A percentile compares a stretch with the other conserved stretches of the same genome.
Conservation (phyloP, 2,888 invertebrate species). For the Hipparchia semele region DNA sequence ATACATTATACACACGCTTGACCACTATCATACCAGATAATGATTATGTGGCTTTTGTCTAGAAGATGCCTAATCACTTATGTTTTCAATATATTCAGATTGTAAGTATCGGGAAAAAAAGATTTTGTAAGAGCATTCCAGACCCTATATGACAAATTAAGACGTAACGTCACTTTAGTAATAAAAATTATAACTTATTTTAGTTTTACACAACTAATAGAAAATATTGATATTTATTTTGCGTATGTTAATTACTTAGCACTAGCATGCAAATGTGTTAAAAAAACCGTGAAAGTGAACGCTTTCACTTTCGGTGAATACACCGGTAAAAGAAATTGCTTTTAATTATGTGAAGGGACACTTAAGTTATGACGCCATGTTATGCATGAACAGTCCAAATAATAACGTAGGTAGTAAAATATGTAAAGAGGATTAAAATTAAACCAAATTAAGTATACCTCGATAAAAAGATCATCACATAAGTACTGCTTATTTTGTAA, state of each 20-base stretch:
- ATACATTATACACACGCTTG: no score
- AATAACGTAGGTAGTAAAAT: neutral
- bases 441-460: neutral
- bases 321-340: conserved; percentile 25
- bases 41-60: no score
- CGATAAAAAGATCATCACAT: neutral
- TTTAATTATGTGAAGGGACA: conserved; percentile 33
- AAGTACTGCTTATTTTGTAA: no score
- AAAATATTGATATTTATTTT: conserved; percentile 1
- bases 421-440: neutral
- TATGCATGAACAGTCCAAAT: neutral
- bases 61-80: no score
- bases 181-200: no score
- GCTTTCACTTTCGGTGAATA: conserved; percentile 26
- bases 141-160: no score
- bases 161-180: no score
- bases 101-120: no score
- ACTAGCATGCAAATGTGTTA: conserved; percentile 6
- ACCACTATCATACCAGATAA: no score
- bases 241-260: conserved; percentile 15
- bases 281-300: conserved; percentile 12
- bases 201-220: neutral
- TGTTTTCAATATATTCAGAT: no score
- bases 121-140: no score
- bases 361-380: neutral